Evolutionary conservation across 2,888 invertebrate genomes (phyloP).

Genomic region (Cephus rjabovi): DNA sequence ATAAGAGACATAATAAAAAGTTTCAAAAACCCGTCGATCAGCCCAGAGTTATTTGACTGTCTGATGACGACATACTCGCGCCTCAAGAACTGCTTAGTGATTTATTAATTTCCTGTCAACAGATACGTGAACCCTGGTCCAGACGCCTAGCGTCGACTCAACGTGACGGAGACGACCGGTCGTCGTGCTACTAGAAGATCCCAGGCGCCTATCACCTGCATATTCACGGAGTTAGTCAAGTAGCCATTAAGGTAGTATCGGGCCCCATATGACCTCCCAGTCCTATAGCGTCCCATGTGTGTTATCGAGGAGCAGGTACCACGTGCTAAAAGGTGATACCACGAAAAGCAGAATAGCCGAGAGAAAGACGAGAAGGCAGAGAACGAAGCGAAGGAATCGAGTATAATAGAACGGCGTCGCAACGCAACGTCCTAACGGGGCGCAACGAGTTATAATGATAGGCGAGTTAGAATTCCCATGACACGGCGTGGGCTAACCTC

Average conservation of each 20-base stretch:
- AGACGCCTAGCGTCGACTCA: not conserved
- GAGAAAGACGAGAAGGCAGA: not conserved
- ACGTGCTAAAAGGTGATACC: not conserved
- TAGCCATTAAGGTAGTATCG: not conserved
- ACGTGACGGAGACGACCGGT: not conserved
- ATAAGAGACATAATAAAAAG: not conserved
- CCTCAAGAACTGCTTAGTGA: not conserved
- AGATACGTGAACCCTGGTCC: not conserved
- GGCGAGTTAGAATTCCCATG: conserved; percentile 39
- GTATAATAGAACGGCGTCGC: not conserved
- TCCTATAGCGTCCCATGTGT: not conserved
- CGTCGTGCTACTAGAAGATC: not conserved
- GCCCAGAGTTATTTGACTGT: not conserved
- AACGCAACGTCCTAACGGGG: not conserved
- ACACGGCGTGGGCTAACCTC: conserved; percentile 39
- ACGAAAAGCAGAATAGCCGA: not conserved
- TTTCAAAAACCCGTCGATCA: not conserved
- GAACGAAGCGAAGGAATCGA: not conserved
- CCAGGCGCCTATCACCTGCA: not conserved
- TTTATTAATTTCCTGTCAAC: conserved; percentile 21
- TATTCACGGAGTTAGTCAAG: not conserved
- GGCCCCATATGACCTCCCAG: not conserved
- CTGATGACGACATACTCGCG: not conserved
- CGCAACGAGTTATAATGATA: not conserved
- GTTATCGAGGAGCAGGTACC: not conserved